These are phyloP conservation scores for Agrenia bidenticulata DNA, from an alignment of 2,888 invertebrate species.

Conservation along the genomic window DNA sequence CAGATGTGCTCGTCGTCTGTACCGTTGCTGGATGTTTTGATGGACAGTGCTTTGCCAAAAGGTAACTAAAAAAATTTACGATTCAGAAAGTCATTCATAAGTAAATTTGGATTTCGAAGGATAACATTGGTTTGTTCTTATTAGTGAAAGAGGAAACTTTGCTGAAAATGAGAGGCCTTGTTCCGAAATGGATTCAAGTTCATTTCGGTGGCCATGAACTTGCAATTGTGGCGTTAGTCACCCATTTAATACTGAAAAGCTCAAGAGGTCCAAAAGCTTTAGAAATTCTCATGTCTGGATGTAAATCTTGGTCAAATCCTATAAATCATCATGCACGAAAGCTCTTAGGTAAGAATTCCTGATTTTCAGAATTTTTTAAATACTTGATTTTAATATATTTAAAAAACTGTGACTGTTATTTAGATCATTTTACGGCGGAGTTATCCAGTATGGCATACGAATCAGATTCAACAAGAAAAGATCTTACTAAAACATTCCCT, in stretches of 20 bases:
- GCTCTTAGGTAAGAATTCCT: slow-evolving; percentile 34
- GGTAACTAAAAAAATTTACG: no score
- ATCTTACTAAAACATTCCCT: slow-evolving; percentile 39
- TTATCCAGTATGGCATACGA: slow-evolving; percentile 40
- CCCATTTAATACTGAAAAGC: slow-evolving; percentile 52
- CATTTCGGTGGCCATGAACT: slow-evolving; percentile 45
- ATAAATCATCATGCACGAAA: slow-evolving; percentile 30
- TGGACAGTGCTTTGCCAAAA: slow-evolving; percentile 47
- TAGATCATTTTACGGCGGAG: slow-evolving; percentile 46
- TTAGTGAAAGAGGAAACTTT: slow-evolving; percentile 47
- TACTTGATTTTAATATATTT: neutral
- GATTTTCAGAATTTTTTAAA: neutral
- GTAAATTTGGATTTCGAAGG: neutral
- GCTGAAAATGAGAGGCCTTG: slow-evolving; percentile 35
- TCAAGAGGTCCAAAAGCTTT: slow-evolving; percentile 44
- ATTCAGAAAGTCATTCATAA: neutral
- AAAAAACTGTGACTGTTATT: slow-evolving; percentile 15
- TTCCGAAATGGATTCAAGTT: slow-evolving; percentile 47
- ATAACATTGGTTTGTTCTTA: neutral
- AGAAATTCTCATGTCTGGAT: slow-evolving; percentile 44
- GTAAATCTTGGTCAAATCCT: slow-evolving; percentile 38
- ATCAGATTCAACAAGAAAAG: slow-evolving; percentile 41
- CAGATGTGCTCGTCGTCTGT: slow-evolving; percentile 70
- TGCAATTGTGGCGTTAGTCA: slow-evolving; percentile 46
- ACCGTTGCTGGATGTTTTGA: slow-evolving; percentile 46